Conservation (phyloP, 2,797 vertebrate genomes). For the Pantherophis vulpinus region DNA sequence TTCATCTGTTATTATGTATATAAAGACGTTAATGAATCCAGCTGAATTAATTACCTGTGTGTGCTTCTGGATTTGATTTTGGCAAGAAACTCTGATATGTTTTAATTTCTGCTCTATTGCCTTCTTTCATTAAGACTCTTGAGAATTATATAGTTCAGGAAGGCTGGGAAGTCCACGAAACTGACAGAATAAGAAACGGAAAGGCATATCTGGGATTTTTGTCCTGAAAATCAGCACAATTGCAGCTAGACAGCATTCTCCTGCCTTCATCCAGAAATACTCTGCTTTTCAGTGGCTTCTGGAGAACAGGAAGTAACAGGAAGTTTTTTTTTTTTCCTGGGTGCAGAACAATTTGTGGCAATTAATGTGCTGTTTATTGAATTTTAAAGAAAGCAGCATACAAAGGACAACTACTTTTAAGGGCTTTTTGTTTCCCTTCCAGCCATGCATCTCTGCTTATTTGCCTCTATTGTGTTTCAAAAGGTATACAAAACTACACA, state of each 20-base stretch:
- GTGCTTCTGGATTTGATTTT: too few relatives aligned
- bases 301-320: conserved; percentile 42
- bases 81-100: too few relatives aligned
- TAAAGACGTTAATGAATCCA: too few relatives aligned
- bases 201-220: neutral
- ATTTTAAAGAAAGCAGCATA: conserved; percentile 41
- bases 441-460: neutral
- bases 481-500: neutral
- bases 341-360: conserved; percentile 29
- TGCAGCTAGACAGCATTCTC: too few relatives aligned
- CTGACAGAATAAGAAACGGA: neutral
- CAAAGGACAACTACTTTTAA: conserved; percentile 36
- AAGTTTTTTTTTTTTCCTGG: conserved; percentile 30
- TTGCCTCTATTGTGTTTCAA: neutral
- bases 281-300: conserved; percentile 54
- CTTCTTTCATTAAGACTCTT: conserved; percentile 7
- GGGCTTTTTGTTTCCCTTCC: conserved; percentile 16
- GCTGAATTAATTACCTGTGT: too few relatives aligned
- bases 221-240: neutral
- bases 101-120: neutral
- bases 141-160: neutral
- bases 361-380: conserved; percentile 56
- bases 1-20: too few relatives aligned
- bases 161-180: neutral
- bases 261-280: neutral